phyloP scores from a whole-genome alignment of 1,140 invertebrate species.

The Aphaenogaster floridana region DNA sequence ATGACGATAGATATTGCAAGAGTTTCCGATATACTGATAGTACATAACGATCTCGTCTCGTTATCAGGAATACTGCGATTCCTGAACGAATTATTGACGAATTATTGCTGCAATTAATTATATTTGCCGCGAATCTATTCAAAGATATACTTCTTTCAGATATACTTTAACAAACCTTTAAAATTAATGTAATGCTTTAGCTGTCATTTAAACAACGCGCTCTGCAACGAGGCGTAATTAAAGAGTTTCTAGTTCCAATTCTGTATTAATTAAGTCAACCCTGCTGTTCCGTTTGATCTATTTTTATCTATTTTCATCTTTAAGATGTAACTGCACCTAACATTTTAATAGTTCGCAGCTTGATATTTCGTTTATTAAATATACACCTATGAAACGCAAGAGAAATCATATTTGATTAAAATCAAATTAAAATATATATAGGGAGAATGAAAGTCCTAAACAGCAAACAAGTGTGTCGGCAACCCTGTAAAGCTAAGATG shows the following conservation, averaged over 20 bases:
- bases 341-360: background rate
- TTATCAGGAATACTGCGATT: background rate
- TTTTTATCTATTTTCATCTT: background rate
- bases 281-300: slow-evolving; percentile 9
- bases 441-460: background rate
- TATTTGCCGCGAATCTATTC: background rate
- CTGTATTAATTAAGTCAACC: slow-evolving; percentile 22
- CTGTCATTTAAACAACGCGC: background rate
- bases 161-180: background rate
- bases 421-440: background rate
- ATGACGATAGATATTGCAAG: slow-evolving; percentile 11
- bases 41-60: background rate
- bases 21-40: background rate
- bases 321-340: background rate
- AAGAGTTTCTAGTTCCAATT: background rate
- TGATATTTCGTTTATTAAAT: slow-evolving; percentile 1
- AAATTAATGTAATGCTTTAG: background rate
- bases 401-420: background rate
- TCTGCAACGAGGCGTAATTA: background rate
- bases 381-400: background rate
- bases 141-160: background rate
- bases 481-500: background rate
- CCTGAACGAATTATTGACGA: slow-evolving; percentile 41
- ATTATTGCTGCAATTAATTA: slow-evolving; percentile 54
- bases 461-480: background rate